Evolutionary conservation across 2,888 invertebrate genomes (phyloP), one percentile per base, ranked within the genome.

Genomic region (Acleris literana): DNA sequence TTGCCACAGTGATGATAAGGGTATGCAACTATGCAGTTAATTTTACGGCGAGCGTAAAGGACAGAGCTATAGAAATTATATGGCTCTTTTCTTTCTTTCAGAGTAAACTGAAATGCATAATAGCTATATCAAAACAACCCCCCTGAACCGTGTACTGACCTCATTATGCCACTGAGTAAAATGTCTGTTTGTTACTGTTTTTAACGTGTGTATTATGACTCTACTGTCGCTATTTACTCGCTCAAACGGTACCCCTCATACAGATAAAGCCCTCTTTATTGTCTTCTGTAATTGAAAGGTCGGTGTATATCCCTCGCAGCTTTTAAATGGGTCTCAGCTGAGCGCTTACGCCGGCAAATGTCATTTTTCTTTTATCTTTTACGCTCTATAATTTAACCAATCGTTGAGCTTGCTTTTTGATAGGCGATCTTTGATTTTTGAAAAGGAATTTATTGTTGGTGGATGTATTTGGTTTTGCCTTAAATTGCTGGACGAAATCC

Each of bases 241-340:
- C 46, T 43, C 54, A 60, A 52, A 67, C 57, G 69, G 74, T 75
- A 74, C 76, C 76, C 75, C 75, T 77, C 76, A 73, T 83, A 80
- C 72, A 83, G 84, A 88, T 85, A 88, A 84, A 85, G 81, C 84
- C 80, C 81, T 80, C 83, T 88, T 88, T 88, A 90, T 87, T 88
- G 88, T 88, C 82, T 87, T 81, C 82, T 79, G 87, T 90, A 91
- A 90, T 89, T 90, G 90, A 90, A 90, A 88, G 88, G 87, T 85
- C 83, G 80, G 80, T 64, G 81, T 79, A 83, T 81, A 84, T 82
- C 82, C 80, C 82, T 79, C 76, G 74, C 76, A 83, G 81, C 83
- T 81, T 82, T 85, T 82, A 86, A 88, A 86, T 81, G 82, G 82
- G 78, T 76, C 84, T 78, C 88, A 86, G 85, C 84, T 86, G 87